Base-by-base conservation (phyloP, 2,113 vertebrate genomes). In the Heteronetta atricapilla region DNA sequence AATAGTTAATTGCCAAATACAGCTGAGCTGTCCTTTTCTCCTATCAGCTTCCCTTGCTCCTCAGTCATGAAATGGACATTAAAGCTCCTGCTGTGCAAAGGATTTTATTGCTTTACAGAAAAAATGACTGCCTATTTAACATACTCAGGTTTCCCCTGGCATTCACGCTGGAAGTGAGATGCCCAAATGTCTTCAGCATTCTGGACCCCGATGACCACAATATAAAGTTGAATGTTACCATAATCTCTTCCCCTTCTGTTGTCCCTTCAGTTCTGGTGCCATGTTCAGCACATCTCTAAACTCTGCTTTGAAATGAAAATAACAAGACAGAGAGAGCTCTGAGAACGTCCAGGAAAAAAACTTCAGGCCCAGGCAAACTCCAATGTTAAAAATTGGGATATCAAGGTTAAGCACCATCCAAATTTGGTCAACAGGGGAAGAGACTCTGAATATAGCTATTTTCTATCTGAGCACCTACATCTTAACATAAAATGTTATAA, bases 61-160 rank as follows among this genome's bases (percentile, higher is more conserved):
- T 94, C 75, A 69, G 67, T 64, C 36, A 89, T 60, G 67, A 74
- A 87, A 40, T 55, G n/a, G 67, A 76, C 44, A 91, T 79, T 84
- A 94, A 89, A 79, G 46, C 59, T 94, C 48, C 87, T 74, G 63
- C 79, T 93, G 55, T 63, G 55, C 44, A 91, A 68, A 79, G 48
- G 62, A 52, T 66, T 92, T 87, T 89, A 87, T 67, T 59, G 29
- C 72, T 80, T 44, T 83, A 68, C 44, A 80, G 75, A 44, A 82
- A 84, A 40, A 40, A 58, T 59, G n/a, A 63, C 44, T 86, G 40
- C 46, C 36, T 28, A 2, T 20, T 38, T 42, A 38, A 63, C 21
- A 53, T 22, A 28, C n/a, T 12, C 42, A 79, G 66, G 63, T 31
- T 29, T 31, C 31, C 44, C n/a, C n/a, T n/a, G 17, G 28, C 26